Evolutionary conservation across 1,140 invertebrate genomes (phyloP), one percentile per base, ranked within the genome.

Genomic region (Elysia chlorotica): DNA sequence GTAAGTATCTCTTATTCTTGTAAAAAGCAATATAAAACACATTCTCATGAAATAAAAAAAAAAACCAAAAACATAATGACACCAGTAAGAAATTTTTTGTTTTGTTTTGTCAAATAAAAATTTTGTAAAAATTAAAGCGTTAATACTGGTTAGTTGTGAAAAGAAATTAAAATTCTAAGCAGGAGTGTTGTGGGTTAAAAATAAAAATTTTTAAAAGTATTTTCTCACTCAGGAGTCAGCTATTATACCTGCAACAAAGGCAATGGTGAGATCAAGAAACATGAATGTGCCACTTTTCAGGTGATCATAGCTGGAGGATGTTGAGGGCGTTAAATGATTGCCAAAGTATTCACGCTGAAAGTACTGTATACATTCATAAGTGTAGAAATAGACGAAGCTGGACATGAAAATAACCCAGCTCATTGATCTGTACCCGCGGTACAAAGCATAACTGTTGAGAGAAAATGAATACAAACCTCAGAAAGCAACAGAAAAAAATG

Each of bases 341-440:
- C n/a, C 48, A 41, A 74, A 63, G 25, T 53, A 25, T 61, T 48
- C 63, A 30, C 48, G 36, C 56, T 65, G 65, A 48, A 30, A 21
- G 63, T 89, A 88, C 84, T 94, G 92, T 6, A 96, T 87, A 3
- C 92, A 92, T 87, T 96, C 95, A 84, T 96, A 96, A 75, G 93
- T 91, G 85, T 96, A 96, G 82, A 96, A 96, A 86, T 96, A 96
- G n/a, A 96, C 92, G 88, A 96, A 96, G 87, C 95, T 96, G 62
- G 94, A 96, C 56, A 92, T 91, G 80, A 93, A 95, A 0, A 96
- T 84, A 74, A 93, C 94, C 77, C 93, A 91, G 6, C 96, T 87
- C n/a, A 96, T 93, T 17, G 95, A 95, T 10, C 91, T 87, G n/a
- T 95, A 89, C 2, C 95, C 95, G 80, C 93, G 88, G 84, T 96